Evolutionary conservation across 2,888 invertebrate genomes (phyloP).

Genomic region (Corythucha ciliata): DNA sequence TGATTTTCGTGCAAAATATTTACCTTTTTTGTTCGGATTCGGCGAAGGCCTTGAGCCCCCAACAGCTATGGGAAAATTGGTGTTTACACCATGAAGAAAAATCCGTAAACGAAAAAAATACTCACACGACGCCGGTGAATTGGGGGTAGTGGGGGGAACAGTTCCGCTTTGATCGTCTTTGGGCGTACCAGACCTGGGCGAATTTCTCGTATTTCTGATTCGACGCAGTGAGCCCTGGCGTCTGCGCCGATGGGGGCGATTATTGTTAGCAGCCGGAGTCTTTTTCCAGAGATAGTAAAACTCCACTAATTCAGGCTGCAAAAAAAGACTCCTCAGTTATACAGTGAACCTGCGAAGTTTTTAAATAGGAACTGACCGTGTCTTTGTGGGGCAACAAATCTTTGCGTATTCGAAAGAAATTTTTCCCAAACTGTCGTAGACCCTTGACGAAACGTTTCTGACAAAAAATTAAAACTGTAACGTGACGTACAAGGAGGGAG

Average conservation of each 20-base stretch:
- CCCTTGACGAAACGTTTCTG: constrained; percentile 96
- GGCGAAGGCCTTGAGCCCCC: constrained; percentile 39
- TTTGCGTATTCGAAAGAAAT: constrained; percentile 94
- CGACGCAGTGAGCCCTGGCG: constrained; percentile 77
- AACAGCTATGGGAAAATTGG: constrained; percentile 23
- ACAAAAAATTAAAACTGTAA: constrained; percentile 32
- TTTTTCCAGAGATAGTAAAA: constrained; percentile 99
- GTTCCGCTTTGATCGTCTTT: constrained; percentile 53
- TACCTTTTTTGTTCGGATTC: constrained; percentile 40
- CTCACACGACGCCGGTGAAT: constrained; percentile 24
- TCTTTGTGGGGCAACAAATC: constrained; percentile 95
- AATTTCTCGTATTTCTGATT: constrained; percentile 79
- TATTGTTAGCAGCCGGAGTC: constrained; percentile 93
- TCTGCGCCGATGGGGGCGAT: constrained; percentile 83
- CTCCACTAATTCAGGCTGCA: constrained; percentile 85
- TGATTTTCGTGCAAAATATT: background rate
- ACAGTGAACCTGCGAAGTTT: too few species aligned
- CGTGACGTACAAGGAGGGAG: background rate
- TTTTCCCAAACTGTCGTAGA: constrained; percentile 95
- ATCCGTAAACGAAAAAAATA: too few species aligned
- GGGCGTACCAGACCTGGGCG: constrained; percentile 60
- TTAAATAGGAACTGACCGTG: constrained; percentile 52
- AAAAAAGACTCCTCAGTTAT: too few species aligned
- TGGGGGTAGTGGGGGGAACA: constrained; percentile 22
- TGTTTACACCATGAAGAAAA: too few species aligned